Conservation (phyloP, 1,140 invertebrate genomes). For the Drosophila murphyi region DNA sequence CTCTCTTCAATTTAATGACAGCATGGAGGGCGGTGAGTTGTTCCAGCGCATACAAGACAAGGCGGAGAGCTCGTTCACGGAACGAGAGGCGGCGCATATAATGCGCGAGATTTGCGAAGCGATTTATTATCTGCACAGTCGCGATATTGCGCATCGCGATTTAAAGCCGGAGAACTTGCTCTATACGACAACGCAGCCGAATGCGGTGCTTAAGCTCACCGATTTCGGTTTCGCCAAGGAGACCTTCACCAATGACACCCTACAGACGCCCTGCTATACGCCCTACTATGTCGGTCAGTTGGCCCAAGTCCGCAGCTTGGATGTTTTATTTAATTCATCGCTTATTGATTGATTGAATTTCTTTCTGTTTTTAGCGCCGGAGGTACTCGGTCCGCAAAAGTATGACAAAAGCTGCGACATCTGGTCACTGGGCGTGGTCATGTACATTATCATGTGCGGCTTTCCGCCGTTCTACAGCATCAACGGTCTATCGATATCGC, state of each 20-base stretch:
- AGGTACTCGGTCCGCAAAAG: conserved; percentile 98
- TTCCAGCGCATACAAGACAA: conserved; percentile 98
- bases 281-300: conserved; percentile 95
- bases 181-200: conserved; percentile 89
- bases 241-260: conserved; percentile 92
- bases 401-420: conserved; percentile 99
- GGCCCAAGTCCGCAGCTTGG: background rate
- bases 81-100: conserved; percentile 91
- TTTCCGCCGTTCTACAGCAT: conserved; percentile 99
- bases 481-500: conserved; percentile 97
- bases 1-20: conserved; percentile 66
- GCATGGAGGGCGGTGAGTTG: conserved; percentile 98
- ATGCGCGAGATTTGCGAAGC: conserved; percentile 98
- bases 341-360: conserved; percentile 6
- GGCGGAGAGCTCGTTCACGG: conserved; percentile 96
- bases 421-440: conserved; percentile 98
- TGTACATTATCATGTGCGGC: conserved; percentile 98
- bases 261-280: conserved; percentile 99
- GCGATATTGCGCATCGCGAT: conserved; percentile 98
- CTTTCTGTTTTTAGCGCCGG: conserved; percentile 89
- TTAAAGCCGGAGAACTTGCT: conserved; percentile 97
- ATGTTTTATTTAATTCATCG: conserved; percentile 6
- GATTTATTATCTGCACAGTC: conserved; percentile 97
- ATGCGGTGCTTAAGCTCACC: conserved; percentile 96
- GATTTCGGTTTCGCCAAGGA: conserved; percentile 99